Base-by-base conservation (phyloP, 1,140 invertebrate species). In the Drosophila busckii region DNA sequence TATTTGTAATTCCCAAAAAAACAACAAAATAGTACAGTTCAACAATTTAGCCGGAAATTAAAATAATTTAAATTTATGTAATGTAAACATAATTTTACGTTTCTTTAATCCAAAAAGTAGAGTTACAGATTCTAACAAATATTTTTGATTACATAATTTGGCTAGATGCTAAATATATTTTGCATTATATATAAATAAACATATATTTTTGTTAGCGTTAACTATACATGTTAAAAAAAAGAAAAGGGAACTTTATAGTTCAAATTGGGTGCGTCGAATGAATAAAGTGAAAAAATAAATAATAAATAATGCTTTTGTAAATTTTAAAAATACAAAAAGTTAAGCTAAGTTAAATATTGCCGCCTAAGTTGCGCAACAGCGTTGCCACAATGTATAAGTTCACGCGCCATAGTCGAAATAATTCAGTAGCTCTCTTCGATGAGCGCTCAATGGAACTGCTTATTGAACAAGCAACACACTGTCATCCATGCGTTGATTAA, bases 61-160 rank as follows among this genome's bases (percentile, higher is more conserved):
- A 41, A 44, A 8, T 68, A 38, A 68, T 78, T 71, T 71, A 70
- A 70, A 46, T 28, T 31, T 54, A 44, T 20, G 12, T 40, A 50
- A 41, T 62, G 52, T 64, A 68, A 70, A 40, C 9, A 20, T 75
- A 48, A 60, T 64, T 67, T 53, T 53, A 76, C 34, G 26, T 60
- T 50, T 45, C 26, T 50, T 37, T 20, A 40, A 66, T 76, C 65
- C 69, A 82, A 82, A 70, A 75, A 67, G 48, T 82, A 75, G 75
- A 70, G 32, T 58, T 67, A 67, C 42, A 40, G 28, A 40, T 62
- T 71, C 55, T 32, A 50, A 35, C 31, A 52, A 15, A 42, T 64
- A 76, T 52, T 54, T 75, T 70, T 63, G 46, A 70, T 70, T 52
- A 42, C 25, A 50, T 48, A 64, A 42, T 37, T 50, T 70, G 68